phyloP scores from a whole-genome alignment of 1,140 invertebrate genomes.

The Drosophila athabasca region DNA sequence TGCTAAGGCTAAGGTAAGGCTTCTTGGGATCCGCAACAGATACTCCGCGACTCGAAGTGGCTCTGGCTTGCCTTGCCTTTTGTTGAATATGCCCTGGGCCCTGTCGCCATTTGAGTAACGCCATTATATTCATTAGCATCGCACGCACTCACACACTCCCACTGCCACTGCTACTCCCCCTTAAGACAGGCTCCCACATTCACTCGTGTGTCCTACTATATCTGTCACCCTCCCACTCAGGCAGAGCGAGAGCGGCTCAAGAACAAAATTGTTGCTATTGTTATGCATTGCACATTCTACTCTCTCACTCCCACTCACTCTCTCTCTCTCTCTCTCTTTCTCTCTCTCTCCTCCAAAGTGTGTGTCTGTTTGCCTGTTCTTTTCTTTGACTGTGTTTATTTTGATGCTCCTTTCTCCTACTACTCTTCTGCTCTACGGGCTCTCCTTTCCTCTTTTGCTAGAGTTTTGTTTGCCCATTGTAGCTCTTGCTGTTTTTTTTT shows the following conservation, averaged over 20 bases:
- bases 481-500: slow-evolving; percentile 7
- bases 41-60: too few species aligned
- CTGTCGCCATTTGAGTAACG: slow-evolving; percentile 68
- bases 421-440: background rate
- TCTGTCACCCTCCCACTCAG: background rate
- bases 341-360: background rate
- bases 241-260: background rate
- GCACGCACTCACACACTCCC: slow-evolving; percentile 40
- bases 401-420: slow-evolving; percentile 23
- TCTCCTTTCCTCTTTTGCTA: slow-evolving; percentile 19
- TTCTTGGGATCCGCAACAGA: too few species aligned
- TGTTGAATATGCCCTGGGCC: too few species aligned
- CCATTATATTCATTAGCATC: slow-evolving; percentile 79
- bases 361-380: slow-evolving; percentile 32
- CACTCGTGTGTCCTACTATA: background rate
- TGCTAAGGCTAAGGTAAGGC: too few species aligned
- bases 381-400: slow-evolving; percentile 72
- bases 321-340: slow-evolving; percentile 6
- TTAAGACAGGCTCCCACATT: slow-evolving; percentile 4
- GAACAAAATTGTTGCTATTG: slow-evolving; percentile 76
- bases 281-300: slow-evolving; percentile 63
- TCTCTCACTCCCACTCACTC: slow-evolving; percentile 1
- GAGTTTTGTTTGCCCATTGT: slow-evolving; percentile 35
- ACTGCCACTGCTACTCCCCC: slow-evolving; percentile 4
- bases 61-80: too few species aligned